phyloP scores from a whole-genome alignment of 2,113 vertebrate species.

The Orycteropus afer region DNA sequence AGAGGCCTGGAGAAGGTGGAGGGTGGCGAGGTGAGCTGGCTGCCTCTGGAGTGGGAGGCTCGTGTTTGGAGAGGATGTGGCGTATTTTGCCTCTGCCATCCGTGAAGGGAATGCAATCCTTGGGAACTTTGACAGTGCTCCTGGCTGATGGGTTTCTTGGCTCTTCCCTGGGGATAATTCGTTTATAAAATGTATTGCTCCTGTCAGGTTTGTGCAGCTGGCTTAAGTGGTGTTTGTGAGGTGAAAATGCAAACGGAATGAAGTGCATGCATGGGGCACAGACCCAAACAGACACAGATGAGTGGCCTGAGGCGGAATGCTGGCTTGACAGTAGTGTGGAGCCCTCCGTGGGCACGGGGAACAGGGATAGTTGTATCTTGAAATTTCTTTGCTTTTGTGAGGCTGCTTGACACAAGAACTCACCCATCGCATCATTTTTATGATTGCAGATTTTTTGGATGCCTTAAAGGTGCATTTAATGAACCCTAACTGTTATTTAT shows the following conservation, averaged over 20 bases:
- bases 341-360: fast-evolving
- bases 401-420: not conserved
- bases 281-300: not conserved
- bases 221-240: slow-evolving; percentile 60
- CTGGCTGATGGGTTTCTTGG: slow-evolving; percentile 49
- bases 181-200: slow-evolving; percentile 58
- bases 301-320: not conserved
- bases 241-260: slow-evolving; percentile 54
- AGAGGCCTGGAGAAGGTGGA: not conserved
- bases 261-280: not conserved
- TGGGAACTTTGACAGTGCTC: slow-evolving; percentile 61
- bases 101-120: slow-evolving; percentile 41
- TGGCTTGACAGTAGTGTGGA: not conserved
- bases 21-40: slow-evolving; percentile 9
- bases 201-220: slow-evolving; percentile 57
- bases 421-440: not conserved
- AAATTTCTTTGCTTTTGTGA: slow-evolving; percentile 10
- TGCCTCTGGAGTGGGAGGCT: slow-evolving; percentile 53
- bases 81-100: slow-evolving; percentile 60
- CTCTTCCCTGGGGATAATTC: slow-evolving; percentile 39
- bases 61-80: slow-evolving; percentile 62
- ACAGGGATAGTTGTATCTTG: not conserved
- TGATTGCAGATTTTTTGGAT: slow-evolving; percentile 12
- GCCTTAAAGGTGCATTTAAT: not conserved
- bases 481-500: slow-evolving; percentile 1